Base-by-base conservation (phyloP, 2,888 invertebrate genomes). In the Parnassius orleans region DNA sequence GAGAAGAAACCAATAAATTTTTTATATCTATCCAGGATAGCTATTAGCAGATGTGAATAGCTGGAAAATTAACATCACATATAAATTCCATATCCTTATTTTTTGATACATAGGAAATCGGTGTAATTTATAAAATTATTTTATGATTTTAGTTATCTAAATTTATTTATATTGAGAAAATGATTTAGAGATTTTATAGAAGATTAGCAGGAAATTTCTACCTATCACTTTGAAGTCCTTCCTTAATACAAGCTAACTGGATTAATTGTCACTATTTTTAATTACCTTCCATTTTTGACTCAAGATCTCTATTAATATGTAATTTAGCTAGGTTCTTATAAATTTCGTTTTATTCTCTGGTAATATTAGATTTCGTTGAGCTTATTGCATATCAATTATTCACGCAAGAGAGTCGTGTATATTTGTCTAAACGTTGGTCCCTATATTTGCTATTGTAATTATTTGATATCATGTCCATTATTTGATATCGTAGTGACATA, bases 351-450 rank as follows among this genome's bases (percentile, higher is more conserved):
- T 68, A 66, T 63, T 68, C 72, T 69, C 68, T 69, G 69, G 63
- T 61, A 68, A 67, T 63, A 65, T 65, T 67, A 63, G 55, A 60
- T 67, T 86, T 84, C 78, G 78, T 83, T 83, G 82, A 84, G 78
- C 74, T 78, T 78, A 75, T 78, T 80, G 79, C 82, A 80, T 76
- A 77, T 75, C 73, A 78, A 73, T 76, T 72, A 72, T 78, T 75
- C 74, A 78, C 79, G 80, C 81, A 78, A 78, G 80, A 76, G 79
- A 80, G 81, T 83, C 80, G 76, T 87, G 85, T 87, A 90, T 90
- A 90, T 87, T 90, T 89, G 80, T 90, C 89, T 90, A 91, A 90
- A 90, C 85, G 81, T 91, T 90, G 90, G 90, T 91, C 91, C 91
- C 91, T 88, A 89, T 85, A 82, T 85, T 90, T 89, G 85, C 88